Base-by-base conservation (phyloP, 2,888 invertebrate species). In the Anthrax anthrax region DNA sequence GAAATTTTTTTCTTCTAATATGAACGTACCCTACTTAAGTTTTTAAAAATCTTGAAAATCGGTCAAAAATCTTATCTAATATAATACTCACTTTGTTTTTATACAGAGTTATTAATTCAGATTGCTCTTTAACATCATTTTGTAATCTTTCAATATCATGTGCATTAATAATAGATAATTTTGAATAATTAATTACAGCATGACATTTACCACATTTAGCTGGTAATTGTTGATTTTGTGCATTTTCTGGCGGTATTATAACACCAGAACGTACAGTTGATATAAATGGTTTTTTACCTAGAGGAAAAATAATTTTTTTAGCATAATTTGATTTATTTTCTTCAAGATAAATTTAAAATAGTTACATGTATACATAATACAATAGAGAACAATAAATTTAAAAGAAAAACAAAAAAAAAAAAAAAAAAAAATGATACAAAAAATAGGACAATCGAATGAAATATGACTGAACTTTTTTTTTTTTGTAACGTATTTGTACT, bases 81-180 rank as follows among this genome's bases (percentile, higher is more conserved):
- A 5, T 27, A 27, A 27, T 8, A 53, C 44, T 48, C 55, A 70
- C 71, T 58, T 72, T 70, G 38, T 63, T 63, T 51, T 69, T 66
- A 50, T 67, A 65, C 39, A 64, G 61, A 40, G 66, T 62, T 47
- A 72, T 58, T 46, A 72, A 67, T 5, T 71, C 70, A 44, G 64
- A 64, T 16, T 70, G 58, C 43, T 66, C 62, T 37, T 62, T 65
- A 1, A 72, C 56, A 46, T 69, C 68, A 50, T 67, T 67, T 37
- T 63, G 64, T 2, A 74, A 55, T 52, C 58, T 61, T 32, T 64
- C 58, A 18, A 72, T 56, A 54, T 69, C 70, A 17, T 52, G 52
- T 18, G 64, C 60, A 17, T 65, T 62, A 1, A 60, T 57, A 13
- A 60, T 54, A 56, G 64, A 57, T 9, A 54, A 50, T 44, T 55